phyloP scores from a whole-genome alignment of 2,888 invertebrate genomes.

The Epistrophe grossulariae region DNA sequence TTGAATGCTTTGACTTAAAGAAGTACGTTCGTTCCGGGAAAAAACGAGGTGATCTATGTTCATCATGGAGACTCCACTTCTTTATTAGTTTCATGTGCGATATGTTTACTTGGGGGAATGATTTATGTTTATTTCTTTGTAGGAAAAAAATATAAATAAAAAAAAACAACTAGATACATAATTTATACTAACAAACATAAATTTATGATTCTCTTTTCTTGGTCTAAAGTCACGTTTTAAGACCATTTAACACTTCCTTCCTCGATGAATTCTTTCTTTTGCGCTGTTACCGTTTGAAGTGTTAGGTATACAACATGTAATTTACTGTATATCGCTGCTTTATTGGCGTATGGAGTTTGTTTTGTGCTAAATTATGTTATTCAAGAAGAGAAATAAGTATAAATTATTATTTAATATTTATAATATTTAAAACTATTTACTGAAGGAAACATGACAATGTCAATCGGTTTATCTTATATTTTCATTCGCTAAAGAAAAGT shows the following conservation, averaged over 20 bases:
- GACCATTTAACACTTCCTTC: constrained; percentile 29
- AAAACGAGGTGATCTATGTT: constrained; percentile 36
- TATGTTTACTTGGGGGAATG: constrained; percentile 20
- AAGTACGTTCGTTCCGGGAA: constrained; percentile 50
- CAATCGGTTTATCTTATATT: too few relatives aligned
- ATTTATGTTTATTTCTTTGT: constrained; percentile 19
- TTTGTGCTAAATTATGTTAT: not conserved
- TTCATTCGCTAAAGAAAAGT: too few relatives aligned
- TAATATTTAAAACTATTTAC: not conserved
- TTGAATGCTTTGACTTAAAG: constrained; percentile 59
- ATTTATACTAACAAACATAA: constrained; percentile 7
- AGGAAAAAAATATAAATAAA: not conserved
- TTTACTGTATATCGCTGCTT: not conserved
- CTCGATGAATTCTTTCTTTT: not conserved
- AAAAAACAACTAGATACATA: not conserved
- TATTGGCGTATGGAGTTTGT: not conserved
- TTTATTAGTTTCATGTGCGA: constrained; percentile 33
- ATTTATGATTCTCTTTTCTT: constrained; percentile 20
- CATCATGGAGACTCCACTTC: constrained; percentile 11
- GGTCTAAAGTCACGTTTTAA: constrained; percentile 30
- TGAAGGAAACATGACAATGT: too few relatives aligned
- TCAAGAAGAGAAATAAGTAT: not conserved
- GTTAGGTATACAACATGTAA: not conserved
- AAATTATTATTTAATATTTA: not conserved
- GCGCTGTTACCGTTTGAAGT: not conserved